Evolutionary conservation across 2,888 invertebrate species (phyloP).

Genomic region (Chrysomela aeneicollis): DNA sequence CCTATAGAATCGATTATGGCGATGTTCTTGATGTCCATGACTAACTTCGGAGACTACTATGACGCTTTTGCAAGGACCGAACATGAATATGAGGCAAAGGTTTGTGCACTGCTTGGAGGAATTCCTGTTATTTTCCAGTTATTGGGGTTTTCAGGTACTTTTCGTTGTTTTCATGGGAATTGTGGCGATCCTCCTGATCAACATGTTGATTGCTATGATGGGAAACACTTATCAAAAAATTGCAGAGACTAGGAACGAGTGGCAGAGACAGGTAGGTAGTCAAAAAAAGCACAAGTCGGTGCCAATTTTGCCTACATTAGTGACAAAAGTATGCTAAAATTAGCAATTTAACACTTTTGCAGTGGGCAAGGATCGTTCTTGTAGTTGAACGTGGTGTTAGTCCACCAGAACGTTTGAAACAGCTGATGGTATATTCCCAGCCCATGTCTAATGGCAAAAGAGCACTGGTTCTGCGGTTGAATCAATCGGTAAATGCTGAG

Average conservation of each 20-base stretch:
- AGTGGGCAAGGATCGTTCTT: constrained; percentile 97
- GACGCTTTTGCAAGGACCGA: constrained; percentile 88
- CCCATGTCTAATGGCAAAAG: constrained; percentile 89
- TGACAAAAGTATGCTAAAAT: too few species aligned
- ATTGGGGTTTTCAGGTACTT: constrained; percentile 68
- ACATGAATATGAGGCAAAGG: constrained; percentile 89
- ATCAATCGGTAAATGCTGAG: constrained; percentile 85
- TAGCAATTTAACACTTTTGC: too few species aligned
- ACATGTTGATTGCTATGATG: constrained; percentile 99
- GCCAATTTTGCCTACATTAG: too few species aligned
- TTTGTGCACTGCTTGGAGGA: constrained; percentile 52
- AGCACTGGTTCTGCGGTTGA: constrained; percentile 85
- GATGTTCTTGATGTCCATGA: constrained; percentile 98
- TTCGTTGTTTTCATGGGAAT: constrained; percentile 98
- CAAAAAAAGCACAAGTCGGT: too few species aligned
- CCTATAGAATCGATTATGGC: constrained; percentile 96
- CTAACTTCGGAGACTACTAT: constrained; percentile 96
- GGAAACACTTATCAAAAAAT: constrained; percentile 99
- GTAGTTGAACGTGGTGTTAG: constrained; percentile 97
- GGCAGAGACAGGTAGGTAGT: constrained; percentile 86
- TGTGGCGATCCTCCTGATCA: constrained; percentile 92
- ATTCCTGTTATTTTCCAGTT: background rate
- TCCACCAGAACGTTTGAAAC: constrained; percentile 84
- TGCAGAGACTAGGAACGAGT: constrained; percentile 95
- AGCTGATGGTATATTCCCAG: constrained; percentile 91